Conservation (phyloP, 2,888 invertebrate genomes). For the Labia minor region DNA sequence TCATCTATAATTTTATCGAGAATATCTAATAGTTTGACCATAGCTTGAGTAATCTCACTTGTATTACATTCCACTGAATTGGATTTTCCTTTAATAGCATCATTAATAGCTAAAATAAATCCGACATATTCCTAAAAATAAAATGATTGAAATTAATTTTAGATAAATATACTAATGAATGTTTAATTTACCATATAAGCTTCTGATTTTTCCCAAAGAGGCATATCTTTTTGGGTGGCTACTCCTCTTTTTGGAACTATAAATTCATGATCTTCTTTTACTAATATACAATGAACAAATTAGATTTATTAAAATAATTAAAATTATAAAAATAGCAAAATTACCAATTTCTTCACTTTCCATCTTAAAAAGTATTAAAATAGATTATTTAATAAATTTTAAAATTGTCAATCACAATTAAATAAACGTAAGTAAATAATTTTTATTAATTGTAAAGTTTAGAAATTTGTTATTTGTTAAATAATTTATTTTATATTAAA, state of each 20-base stretch:
- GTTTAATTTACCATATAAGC: conserved; percentile 58
- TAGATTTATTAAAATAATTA: not conserved
- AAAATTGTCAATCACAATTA: too few species aligned
- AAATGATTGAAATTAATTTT: conserved; percentile 18
- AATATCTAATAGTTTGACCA: conserved; percentile 56
- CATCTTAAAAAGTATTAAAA: not conserved
- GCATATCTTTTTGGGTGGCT: conserved; percentile 58
- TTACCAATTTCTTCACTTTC: not conserved
- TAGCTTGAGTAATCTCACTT: conserved; percentile 48
- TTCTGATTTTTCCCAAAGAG: conserved; percentile 71
- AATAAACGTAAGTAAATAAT: too few species aligned
- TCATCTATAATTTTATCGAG: conserved; percentile 65
- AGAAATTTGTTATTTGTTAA: not conserved
- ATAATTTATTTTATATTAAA: not conserved
- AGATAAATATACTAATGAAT: conserved; percentile 3
- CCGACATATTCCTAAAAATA: conserved; percentile 63
- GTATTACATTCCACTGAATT: conserved; percentile 50
- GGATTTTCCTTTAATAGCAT: conserved; percentile 70
- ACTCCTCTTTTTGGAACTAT: conserved; percentile 53
- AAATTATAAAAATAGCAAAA: not conserved
- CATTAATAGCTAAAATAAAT: conserved; percentile 76
- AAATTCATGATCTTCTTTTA: conserved; percentile 48
- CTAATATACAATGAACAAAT: conserved; percentile 27
- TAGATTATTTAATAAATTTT: too few species aligned
- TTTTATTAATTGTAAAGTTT: not conserved